These are phyloP conservation scores for Spinus olivaceus DNA, from an alignment of 2,797 vertebrate species.

Conservation along the genomic window DNA sequence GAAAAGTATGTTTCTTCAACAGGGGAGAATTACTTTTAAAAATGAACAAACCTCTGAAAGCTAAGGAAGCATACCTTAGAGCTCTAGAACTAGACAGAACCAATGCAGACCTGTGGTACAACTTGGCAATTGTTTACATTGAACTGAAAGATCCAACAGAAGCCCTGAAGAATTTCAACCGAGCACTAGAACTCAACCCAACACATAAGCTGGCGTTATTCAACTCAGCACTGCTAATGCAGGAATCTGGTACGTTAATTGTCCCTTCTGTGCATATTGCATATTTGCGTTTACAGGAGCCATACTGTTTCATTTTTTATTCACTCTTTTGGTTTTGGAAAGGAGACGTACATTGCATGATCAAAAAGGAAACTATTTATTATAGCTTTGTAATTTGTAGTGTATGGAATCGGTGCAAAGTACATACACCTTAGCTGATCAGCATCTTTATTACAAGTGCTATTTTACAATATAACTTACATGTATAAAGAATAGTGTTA, in stretches of 20 bases:
- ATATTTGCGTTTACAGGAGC: background rate
- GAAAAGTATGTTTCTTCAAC: slow-evolving; percentile 32
- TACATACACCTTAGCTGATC: background rate
- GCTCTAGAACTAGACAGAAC: slow-evolving; percentile 90
- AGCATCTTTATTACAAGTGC: background rate
- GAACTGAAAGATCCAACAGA: slow-evolving; percentile 95
- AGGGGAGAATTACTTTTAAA: slow-evolving; percentile 96
- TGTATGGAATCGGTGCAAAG: background rate
- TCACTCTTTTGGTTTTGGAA: background rate
- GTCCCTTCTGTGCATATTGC: background rate
- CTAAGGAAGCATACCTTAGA: slow-evolving; percentile 91
- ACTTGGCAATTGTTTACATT: slow-evolving; percentile 96
- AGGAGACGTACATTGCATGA: background rate
- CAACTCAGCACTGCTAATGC: slow-evolving; percentile 96
- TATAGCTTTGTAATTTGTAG: background rate
- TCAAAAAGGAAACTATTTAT: background rate
- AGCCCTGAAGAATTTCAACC: slow-evolving; percentile 94
- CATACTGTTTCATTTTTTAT: background rate
- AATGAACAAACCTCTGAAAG: slow-evolving; percentile 96
- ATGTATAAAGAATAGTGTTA: background rate
- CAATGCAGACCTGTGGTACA: slow-evolving; percentile 98
- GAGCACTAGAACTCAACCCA: slow-evolving; percentile 89
- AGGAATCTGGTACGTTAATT: slow-evolving; percentile 90
- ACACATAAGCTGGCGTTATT: slow-evolving; percentile 92
- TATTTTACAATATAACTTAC: background rate